Conservation (phyloP, 92 coral and sea anemone species). For the Pocillopora grandis region DNA sequence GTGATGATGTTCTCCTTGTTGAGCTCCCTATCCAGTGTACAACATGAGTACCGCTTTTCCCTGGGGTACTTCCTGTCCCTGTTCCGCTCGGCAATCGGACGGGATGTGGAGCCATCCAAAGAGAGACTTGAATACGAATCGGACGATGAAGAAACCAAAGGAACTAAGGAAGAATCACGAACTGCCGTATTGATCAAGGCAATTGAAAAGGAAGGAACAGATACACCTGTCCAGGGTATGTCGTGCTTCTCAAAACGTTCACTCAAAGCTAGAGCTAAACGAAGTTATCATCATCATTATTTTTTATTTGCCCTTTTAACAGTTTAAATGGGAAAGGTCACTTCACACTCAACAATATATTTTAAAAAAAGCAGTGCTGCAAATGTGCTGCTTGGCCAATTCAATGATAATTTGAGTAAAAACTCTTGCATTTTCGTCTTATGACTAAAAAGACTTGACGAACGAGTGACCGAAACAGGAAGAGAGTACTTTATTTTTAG, state of each 20-base stretch:
- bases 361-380: too few relatives aligned
- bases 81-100: constrained; percentile 83
- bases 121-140: constrained; percentile 77
- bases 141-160: constrained; percentile 53
- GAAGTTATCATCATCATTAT: too few relatives aligned
- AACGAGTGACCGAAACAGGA: too few relatives aligned
- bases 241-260: too few relatives aligned
- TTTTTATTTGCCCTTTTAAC: too few relatives aligned
- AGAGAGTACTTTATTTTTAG: too few relatives aligned
- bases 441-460: too few relatives aligned
- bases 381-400: too few relatives aligned
- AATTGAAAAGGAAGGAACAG: constrained; percentile 49
- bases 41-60: constrained; percentile 96
- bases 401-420: too few relatives aligned
- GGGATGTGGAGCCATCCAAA: constrained; percentile 53
- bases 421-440: too few relatives aligned
- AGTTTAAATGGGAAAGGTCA: too few relatives aligned
- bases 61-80: constrained; percentile 80
- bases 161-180: constrained; percentile 25
- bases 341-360: too few relatives aligned
- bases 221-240: constrained; percentile 16
- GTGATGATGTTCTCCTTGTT: constrained; percentile 82
- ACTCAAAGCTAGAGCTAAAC: not conserved
- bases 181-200: constrained; percentile 64
- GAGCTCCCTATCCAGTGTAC: constrained; percentile 77